Evolutionary conservation across 2,888 invertebrate genomes (phyloP), one percentile per base, ranked within the genome.

Genomic region (Aleiodes leptofemur): DNA sequence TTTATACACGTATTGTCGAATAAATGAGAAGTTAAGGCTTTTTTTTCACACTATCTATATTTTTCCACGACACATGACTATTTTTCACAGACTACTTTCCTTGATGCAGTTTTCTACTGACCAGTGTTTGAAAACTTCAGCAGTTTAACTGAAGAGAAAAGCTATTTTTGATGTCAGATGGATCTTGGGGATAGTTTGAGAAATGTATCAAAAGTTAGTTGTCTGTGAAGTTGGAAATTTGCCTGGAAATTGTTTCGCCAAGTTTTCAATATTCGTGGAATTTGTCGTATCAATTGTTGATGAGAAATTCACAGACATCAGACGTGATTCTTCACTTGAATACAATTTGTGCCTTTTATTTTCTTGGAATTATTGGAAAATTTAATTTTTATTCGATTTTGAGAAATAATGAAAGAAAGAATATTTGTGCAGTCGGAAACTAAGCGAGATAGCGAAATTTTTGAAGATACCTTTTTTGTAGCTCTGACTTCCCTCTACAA

Each of bases 81-180:
- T 16, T 43, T 43, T 56, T 64, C 64, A 16, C 3, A 7, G 16
- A 23, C 43, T 64, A 43, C 23, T 55, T 14, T 43, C 8, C 43
- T 43, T 9, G 8, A 43, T 43, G 11, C 11, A 43, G 9, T 23
- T 43, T 43, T 43, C 43, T 43, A 43, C 43, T 43, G 43, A 43
- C 16, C 43, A 29, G 48, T 64, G 43, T 13, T 64, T 34, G 34
- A 43, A 29, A 43, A 43, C 64, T 64, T 64, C 13, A 64, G n/a
- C 8, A 13, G 61, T 8, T 8, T 23, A 48, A 34, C 13, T 64
- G 23, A 48, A 38, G 23, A 16, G 64, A 64, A 14, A 43, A 48
- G 61, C 38, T 31, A 43, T 43, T 43, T 61, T 14, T 38, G 64
- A 64, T 64, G 64, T 48, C 64, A 64, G 48, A 64, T 64, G 43